These are phyloP conservation scores for Phoebastria nigripes DNA, from an alignment of 2,797 vertebrate species.

Conservation along the genomic window DNA sequence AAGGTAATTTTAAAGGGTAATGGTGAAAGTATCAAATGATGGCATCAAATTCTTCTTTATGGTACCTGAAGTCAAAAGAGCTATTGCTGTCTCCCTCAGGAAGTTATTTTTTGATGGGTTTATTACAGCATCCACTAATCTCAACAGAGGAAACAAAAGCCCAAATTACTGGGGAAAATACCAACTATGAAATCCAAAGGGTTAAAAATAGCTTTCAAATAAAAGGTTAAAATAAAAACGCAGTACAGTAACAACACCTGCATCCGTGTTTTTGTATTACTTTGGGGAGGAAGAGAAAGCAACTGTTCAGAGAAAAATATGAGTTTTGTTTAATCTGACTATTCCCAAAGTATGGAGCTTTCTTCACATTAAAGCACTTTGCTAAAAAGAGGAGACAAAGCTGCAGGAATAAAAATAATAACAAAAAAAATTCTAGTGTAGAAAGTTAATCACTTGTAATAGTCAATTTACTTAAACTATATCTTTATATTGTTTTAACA, in stretches of 20 bases:
- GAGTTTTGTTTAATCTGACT: not conserved
- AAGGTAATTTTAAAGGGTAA: slow-evolving; percentile 12
- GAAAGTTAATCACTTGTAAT: not conserved
- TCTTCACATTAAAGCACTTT: not conserved
- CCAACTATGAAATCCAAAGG: not conserved
- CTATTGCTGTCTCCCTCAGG: not conserved
- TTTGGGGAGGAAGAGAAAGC: not conserved
- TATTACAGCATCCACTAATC: not conserved
- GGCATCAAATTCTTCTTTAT: not conserved
- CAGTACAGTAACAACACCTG: not conserved
- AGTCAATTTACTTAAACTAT: not conserved
- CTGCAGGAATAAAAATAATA: not conserved
- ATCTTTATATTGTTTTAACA: not conserved
- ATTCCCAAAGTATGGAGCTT: not conserved
- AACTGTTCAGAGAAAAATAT: not conserved
- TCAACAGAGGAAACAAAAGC: not conserved
- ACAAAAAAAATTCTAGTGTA: not conserved
- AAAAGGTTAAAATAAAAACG: not conserved
- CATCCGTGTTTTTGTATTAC: not conserved
- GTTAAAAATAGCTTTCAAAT: not conserved
- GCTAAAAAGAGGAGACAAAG: not conserved
- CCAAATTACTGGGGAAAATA: not conserved
- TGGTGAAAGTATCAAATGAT: not conserved
- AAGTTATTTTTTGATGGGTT: not conserved
- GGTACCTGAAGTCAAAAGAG: not conserved